Base-by-base conservation (phyloP, 2,888 invertebrate genomes). In the Drosophila ezoana region DNA sequence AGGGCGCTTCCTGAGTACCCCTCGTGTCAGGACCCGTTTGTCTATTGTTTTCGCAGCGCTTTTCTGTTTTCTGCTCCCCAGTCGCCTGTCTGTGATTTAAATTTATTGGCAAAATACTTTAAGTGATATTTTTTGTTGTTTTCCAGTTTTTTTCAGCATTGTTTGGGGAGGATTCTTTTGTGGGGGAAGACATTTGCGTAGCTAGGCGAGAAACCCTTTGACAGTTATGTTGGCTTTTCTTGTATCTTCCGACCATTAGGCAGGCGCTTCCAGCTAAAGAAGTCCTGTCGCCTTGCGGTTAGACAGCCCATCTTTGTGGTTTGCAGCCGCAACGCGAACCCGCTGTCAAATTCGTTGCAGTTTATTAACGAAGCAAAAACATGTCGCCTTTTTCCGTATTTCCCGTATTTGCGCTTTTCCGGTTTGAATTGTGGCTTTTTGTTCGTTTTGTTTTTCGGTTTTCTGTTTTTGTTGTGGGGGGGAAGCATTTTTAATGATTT, bases 51-150 rank as follows among this genome's bases (percentile, higher is more conserved):
- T 62, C 47, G 33, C 35, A 56, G 44, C 59, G 48, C 47, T 59
- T 64, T 32, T 2, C 40, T n/a, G n/a, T n/a, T n/a, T n/a, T n/a
- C n/a, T 54, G 37, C 43, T 41, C 45, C 47, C 49, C 47, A 59
- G 58, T 32, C 33, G 49, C 28, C 51, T 70, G 83, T 52, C 83
- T 67, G 89, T 87, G 89, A 89, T 87, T 89, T 89, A 89, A 88
- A 88, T 88, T 88, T 88, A 88, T 88, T 88, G 87, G 87, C 77
- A 75, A 89, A 89, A 90, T 89, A 76, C 83, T 90, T 89, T 75
- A 88, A 89, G 85, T 85, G 89, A 87, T 87, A 89, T 75, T 77
- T 76, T 71, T 45, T 52, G 58, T 65, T 73, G 51, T 45, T 28
- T 67, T 59, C 37, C n/a, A 14, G n/a, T 20, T 53, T 49, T 43